A percentile compares a stretch with the other conserved stretches of the same genome.
Evolutionary conservation across 2,888 invertebrate species (phyloP).

Genomic region (Hydropsyche betteni): DNA sequence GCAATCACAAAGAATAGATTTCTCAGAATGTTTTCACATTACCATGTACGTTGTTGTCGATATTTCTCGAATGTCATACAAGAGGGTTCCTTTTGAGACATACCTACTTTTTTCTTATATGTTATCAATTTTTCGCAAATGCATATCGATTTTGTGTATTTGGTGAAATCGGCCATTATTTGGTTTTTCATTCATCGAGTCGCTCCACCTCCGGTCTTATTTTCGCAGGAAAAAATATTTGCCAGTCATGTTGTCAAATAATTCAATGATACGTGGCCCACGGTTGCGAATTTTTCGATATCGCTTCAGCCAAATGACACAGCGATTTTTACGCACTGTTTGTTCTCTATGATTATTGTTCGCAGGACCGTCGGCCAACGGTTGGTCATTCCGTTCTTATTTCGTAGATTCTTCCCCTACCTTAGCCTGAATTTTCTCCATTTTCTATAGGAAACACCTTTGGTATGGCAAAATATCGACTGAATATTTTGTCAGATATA

Average conservation of each 20-base stretch:
- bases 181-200: constrained; percentile 21
- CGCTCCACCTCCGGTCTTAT: constrained; percentile 3
- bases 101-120: background rate
- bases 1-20: no score
- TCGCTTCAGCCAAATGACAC: constrained; percentile 26
- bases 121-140: constrained; percentile 15
- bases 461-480: no score
- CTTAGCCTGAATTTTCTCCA: no score
- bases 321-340: constrained; percentile 30
- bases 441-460: no score
- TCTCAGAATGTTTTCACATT: no score
- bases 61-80: no score
- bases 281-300: constrained; percentile 33
- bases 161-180: constrained; percentile 15
- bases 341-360: constrained; percentile 32
- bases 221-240: constrained; percentile 17
- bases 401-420: no score
- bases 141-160: background rate
- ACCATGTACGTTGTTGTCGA: no score
- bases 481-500: no score
- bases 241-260: constrained; percentile 31
- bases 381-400: constrained; percentile 18
- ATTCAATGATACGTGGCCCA: constrained; percentile 30
- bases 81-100: no score
- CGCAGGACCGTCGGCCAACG: background rate